Evolutionary conservation across 2,888 invertebrate species (phyloP).

Genomic region (Apodemia mormo): DNA sequence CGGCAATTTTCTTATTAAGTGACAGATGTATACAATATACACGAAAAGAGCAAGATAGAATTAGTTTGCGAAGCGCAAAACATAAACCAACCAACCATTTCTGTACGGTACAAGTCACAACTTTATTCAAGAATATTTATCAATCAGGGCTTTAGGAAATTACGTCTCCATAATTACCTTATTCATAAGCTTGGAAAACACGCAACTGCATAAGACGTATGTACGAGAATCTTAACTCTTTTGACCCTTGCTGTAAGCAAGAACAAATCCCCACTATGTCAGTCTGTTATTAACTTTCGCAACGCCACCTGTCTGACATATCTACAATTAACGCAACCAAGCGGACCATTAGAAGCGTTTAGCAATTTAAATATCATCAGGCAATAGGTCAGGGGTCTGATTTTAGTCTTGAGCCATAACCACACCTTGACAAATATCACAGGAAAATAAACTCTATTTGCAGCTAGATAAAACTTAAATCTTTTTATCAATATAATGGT

Average conservation of each 20-base stretch:
- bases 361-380: slow-evolving; percentile 43
- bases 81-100: no score
- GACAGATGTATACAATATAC: no score
- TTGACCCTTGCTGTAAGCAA: not conserved
- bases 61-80: no score
- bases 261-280: slow-evolving; percentile 9
- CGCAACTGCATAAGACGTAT: not conserved
- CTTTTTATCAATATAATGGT: not conserved
- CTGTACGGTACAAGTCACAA: no score
- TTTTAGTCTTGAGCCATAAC: slow-evolving; percentile 28
- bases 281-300: slow-evolving; percentile 11
- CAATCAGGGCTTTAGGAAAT: no score
- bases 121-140: no score
- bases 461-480: not conserved
- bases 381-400: slow-evolving; percentile 45
- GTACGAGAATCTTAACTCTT: not conserved
- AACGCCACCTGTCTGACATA: slow-evolving; percentile 35
- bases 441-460: not conserved
- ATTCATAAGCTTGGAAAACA: no score
- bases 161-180: no score
- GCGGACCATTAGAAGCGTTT: slow-evolving; percentile 39
- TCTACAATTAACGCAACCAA: slow-evolving; percentile 40
- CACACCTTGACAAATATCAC: not conserved
- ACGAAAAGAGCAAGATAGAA: no score
- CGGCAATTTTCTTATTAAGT: no score